phyloP scores from a whole-genome alignment of 2,888 invertebrate genomes.

The Melitaea athalia region DNA sequence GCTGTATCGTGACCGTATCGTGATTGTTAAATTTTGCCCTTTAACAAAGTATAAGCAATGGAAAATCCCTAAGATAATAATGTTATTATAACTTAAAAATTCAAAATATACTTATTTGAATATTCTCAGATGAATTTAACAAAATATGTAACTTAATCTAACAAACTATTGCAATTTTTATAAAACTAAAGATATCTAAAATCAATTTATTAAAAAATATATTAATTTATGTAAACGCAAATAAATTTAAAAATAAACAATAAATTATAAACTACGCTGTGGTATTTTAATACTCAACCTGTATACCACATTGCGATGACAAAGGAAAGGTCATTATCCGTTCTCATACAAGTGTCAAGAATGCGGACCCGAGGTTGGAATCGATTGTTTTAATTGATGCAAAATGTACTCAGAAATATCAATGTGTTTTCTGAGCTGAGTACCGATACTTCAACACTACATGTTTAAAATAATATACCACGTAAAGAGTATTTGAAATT shows the following conservation, averaged over 20 bases:
- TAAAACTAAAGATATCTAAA: background rate
- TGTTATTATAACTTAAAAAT: too few relatives aligned
- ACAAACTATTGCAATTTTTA: too few relatives aligned
- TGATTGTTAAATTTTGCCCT: too few relatives aligned
- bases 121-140: too few relatives aligned
- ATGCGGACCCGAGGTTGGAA: slow-evolving; percentile 61
- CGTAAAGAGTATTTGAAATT: background rate
- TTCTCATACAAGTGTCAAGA: slow-evolving; percentile 45
- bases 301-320: slow-evolving; percentile 10
- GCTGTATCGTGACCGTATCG: too few relatives aligned
- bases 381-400: slow-evolving; percentile 68
- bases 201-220: background rate
- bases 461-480: background rate
- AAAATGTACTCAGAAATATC: slow-evolving; percentile 18
- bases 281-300: slow-evolving; percentile 7
- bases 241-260: background rate
- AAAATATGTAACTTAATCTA: too few relatives aligned
- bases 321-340: slow-evolving; percentile 36
- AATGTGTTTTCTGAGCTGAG: slow-evolving; percentile 7
- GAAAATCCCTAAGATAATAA: too few relatives aligned
- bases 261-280: background rate
- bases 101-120: too few relatives aligned
- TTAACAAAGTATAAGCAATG: too few relatives aligned
- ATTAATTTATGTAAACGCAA: background rate
- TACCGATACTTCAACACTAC: slow-evolving; percentile 8